Evolutionary conservation across 2,113 vertebrate species (phyloP).

Genomic region (Hemiprocne comata): DNA sequence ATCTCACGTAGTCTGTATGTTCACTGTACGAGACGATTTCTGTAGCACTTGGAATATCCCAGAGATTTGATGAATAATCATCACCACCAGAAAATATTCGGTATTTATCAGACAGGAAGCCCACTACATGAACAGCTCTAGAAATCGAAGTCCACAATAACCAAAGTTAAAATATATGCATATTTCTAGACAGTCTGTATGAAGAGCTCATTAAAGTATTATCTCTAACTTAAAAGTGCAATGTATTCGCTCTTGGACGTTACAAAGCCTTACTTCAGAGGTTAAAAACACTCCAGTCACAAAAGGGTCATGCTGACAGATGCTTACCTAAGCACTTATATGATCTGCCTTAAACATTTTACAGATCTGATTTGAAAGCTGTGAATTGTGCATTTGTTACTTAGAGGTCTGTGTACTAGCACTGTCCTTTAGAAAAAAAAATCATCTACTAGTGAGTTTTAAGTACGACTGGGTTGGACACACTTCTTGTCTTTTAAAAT

Average conservation of each 20-base stretch:
- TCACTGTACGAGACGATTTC: constrained; percentile 85
- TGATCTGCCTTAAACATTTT: not conserved
- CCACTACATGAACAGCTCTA: constrained; percentile 90
- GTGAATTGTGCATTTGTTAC: not conserved
- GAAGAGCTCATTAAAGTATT: not conserved
- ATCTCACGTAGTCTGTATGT: constrained; percentile 93
- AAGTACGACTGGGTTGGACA: not conserved
- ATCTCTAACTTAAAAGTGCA: not conserved
- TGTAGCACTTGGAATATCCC: constrained; percentile 89
- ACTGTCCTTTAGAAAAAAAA: not conserved
- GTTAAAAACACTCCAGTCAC: not conserved
- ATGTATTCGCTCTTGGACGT: not conserved
- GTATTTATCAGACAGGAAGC: constrained; percentile 90
- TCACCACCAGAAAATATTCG: constrained; percentile 91
- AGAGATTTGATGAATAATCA: constrained; percentile 89
- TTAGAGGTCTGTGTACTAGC: not conserved
- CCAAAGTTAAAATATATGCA: not conserved
- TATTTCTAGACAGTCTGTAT: not conserved
- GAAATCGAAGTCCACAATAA: constrained; percentile 20
- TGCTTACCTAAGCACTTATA: not conserved
- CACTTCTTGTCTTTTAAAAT: not conserved
- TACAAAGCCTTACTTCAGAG: not conserved
- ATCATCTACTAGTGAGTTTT: not conserved
- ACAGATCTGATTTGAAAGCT: not conserved
- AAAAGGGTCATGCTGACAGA: not conserved